Base-by-base conservation (phyloP, 2,113 vertebrate genomes). In the Bombycilla garrulus region DNA sequence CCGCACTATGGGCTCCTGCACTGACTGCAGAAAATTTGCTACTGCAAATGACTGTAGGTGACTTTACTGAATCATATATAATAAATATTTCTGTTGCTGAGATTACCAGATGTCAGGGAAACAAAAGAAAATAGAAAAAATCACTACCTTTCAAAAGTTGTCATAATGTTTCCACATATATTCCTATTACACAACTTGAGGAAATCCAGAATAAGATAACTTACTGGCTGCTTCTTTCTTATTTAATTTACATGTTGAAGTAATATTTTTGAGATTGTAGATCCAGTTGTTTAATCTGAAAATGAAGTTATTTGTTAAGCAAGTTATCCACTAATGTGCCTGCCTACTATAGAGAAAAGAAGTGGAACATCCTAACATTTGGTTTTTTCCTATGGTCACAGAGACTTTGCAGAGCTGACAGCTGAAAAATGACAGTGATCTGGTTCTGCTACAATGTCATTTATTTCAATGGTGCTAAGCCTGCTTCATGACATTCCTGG, bases 381-480 rank as follows among this genome's bases (percentile, higher is more conserved):
- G 24, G 4, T 31, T 80, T 81, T 94, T 83, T 73, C 26, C 71
- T 66, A 2, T 60, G 62, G 35, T 28, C 71, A 74, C 25, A 56
- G 56, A 91, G 81, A 66, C 18, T 81, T 78, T 31, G 38, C 47
- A 83, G 74, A 90, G 48, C 42, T 93, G 85, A 94, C 77, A 93
- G 67, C 19, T 95, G 60, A 96, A 93, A 96, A 95, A 92, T 73
- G 25, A 51, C 40, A 85, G 51, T 56, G 77, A 89, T 57, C 56
- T 58, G 86, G 67, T 70, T 58, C 74, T 95, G 71, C 81, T 74
- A 92, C 60, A 62, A 56, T 81, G 77, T 36, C 56, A 95, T 95
- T 92, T 92, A 93, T 94, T 96, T 96, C 90, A 94, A 28, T 22
- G 64, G 82, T 88, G 72, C 47, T 77, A 71, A 70, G 67, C 60